Evolutionary conservation across 2,113 vertebrate genomes (phyloP).

Genomic region (Coreoperca whiteheadi): DNA sequence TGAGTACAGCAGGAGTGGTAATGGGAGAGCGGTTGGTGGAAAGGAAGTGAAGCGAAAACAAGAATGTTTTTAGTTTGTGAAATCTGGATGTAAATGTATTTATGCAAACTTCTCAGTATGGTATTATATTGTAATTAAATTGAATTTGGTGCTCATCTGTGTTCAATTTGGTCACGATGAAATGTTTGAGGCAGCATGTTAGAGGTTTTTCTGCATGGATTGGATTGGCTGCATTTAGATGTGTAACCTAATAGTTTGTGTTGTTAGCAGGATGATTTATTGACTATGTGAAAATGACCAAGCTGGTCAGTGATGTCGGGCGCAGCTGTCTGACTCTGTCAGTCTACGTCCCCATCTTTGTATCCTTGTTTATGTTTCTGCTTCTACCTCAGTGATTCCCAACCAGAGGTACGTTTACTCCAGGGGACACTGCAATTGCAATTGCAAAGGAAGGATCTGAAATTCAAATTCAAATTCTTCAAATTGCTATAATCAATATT

Average conservation of each 20-base stretch:
- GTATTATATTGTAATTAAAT: conserved; percentile 25
- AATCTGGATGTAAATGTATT: not conserved
- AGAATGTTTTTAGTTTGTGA: not conserved
- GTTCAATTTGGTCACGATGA: conserved; percentile 25
- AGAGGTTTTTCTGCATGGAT: not conserved
- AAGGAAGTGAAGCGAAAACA: not conserved
- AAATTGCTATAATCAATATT: too few relatives aligned
- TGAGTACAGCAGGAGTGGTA: conserved; percentile 1
- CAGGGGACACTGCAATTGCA: not conserved
- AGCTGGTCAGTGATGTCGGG: conserved; percentile 49
- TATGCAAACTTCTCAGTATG: not conserved
- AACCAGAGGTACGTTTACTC: not conserved
- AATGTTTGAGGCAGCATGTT: conserved; percentile 26
- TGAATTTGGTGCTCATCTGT: conserved; percentile 15
- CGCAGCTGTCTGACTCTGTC: conserved; percentile 65
- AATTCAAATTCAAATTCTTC: too few relatives aligned
- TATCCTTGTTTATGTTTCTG: conserved; percentile 25
- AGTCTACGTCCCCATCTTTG: conserved; percentile 28
- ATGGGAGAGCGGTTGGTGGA: not conserved
- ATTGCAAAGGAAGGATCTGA: too few relatives aligned
- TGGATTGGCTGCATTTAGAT: not conserved
- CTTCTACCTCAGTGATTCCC: not conserved
- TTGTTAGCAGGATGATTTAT: conserved; percentile 69
- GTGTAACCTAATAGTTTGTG: conserved; percentile 57
- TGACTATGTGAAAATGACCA: conserved; percentile 30